Evolutionary conservation across 2,888 invertebrate genomes (phyloP).

Genomic region (Rhaphigaster nebulosa): DNA sequence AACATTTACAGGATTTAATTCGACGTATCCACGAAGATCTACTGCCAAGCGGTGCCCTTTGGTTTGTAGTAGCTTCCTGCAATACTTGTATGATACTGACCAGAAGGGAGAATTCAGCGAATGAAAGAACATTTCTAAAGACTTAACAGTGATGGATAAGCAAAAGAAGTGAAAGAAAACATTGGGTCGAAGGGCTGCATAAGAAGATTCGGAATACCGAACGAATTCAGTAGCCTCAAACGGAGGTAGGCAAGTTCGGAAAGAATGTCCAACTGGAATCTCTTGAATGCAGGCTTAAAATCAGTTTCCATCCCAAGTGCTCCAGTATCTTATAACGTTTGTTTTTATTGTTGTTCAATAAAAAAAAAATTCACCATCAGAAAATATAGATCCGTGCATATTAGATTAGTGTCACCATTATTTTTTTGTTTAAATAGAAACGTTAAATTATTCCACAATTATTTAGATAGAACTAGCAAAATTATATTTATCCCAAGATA

Average conservation of each 20-base stretch:
- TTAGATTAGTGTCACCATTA: neutral
- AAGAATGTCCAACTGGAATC: constrained; percentile 17
- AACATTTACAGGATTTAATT: too few relatives aligned
- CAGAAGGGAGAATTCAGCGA: neutral
- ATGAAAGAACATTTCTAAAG: neutral
- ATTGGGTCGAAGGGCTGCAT: neutral
- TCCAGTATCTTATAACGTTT: neutral
- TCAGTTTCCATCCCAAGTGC: constrained; percentile 6
- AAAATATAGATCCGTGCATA: neutral
- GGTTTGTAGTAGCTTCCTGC: too few relatives aligned
- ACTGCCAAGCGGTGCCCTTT: too few relatives aligned
- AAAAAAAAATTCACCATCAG: neutral
- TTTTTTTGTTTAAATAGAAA: neutral
- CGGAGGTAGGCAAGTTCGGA: constrained; percentile 6
- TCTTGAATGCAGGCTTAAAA: constrained; percentile 18
- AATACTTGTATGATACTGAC: neutral
- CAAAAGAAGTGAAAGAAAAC: neutral
- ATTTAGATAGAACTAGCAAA: neutral
- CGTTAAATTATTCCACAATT: too few relatives aligned
- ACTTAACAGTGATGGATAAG: neutral
- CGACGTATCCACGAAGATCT: too few relatives aligned
- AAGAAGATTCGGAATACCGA: constrained; percentile 25
- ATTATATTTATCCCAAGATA: neutral
- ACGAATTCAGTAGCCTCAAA: constrained; percentile 36
- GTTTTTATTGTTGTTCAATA: neutral